Evolutionary conservation across 1,140 invertebrate species (phyloP), one percentile per base, ranked within the genome.

Genomic region (Drosophila lini): DNA sequence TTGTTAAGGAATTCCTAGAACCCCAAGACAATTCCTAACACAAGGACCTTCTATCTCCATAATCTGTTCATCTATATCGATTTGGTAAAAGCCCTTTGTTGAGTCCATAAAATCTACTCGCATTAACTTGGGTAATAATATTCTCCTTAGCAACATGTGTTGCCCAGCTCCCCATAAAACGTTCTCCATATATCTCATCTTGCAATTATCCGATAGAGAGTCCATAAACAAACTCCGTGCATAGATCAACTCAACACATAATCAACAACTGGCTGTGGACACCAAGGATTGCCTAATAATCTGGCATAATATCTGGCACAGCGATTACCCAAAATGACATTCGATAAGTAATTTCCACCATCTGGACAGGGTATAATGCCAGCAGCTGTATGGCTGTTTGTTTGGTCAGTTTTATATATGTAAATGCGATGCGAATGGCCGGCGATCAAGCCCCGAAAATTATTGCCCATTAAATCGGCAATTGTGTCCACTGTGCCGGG

Each of bases 381-480:
- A 28, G 25, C 25, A 28, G 25, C 25, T 28, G 25, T 28, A 28
- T 28, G 25, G 25, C 25, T 28, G 25, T 28, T 28, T 28, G 52
- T 69, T 69, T 19, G 28, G 62, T 47, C 47, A 67, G 56, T 25
- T 76, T 45, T 50, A 50, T 48, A 76, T 68, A 77, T 77, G 74
- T 68, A 77, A 77, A 77, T 77, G 73, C 38, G 16, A 75, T 75
- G 74, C 63, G 63, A 76, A 67, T 76, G 65, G 47, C 48, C 73
- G 74, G 73, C 62, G 61, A 76, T 76, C 62, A 53, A 42, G 67
- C 65, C 44, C 73, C 74, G 25, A 69, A 70, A 76, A 76, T 77
- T 56, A 77, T 77, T 77, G 74, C 15, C 74, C 74, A 77, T 77
- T 77, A 68, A 77, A 77, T 38, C 16, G 74, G 73, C 55, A 60